Evolutionary conservation across 2,797 vertebrate species (phyloP), one percentile per base, ranked within the genome.

Genomic region (Poecilia picta): DNA sequence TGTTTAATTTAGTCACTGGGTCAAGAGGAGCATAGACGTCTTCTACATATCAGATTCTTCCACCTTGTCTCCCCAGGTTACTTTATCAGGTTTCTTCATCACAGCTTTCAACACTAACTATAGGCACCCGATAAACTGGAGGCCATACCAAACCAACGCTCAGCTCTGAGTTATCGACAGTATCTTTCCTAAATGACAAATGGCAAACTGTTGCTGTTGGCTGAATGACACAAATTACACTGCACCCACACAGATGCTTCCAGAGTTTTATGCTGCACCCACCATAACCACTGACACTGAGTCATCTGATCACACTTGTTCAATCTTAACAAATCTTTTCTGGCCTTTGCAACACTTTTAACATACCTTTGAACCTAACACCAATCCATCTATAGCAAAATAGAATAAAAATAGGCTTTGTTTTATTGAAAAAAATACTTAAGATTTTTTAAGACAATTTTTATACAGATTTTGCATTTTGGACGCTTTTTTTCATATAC

Each of bases 401-500:
- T 25, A 64, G 49, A 41, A 47, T 5, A 73, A 31, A n/a, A 31
- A 25, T 31, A 46, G 51, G 31, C 41, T 36, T 39, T 55, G 2
- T 25, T 53, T 4, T 53, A 8, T 15, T 39, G 8, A 55, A 16
- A 55, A 51, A 74, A 55, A n/a, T 6, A 11, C 31, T 23, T 73
- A 13, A 25, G 20, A 36, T 53, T 53, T 18, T 12, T 71, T 23
- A 51, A 10, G 11, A 49, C 11, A 8, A 39, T 53, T 83, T 82
- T 74, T 77, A 81, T 86, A 77, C 71, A 73, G 80, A 77, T 76
- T 41, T 68, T 79, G 62, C 81, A 82, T 91, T 77, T 86, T 76
- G 73, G 70, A 84, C 59, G 74, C 78, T 76, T 83, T 88, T 88
- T 73, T 72, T 72, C 74, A 84, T 85, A 81, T 87, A 78, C 80